These are phyloP conservation scores for Philaethria dido DNA, from an alignment of 2,888 invertebrate genomes.

Conservation along the genomic window DNA sequence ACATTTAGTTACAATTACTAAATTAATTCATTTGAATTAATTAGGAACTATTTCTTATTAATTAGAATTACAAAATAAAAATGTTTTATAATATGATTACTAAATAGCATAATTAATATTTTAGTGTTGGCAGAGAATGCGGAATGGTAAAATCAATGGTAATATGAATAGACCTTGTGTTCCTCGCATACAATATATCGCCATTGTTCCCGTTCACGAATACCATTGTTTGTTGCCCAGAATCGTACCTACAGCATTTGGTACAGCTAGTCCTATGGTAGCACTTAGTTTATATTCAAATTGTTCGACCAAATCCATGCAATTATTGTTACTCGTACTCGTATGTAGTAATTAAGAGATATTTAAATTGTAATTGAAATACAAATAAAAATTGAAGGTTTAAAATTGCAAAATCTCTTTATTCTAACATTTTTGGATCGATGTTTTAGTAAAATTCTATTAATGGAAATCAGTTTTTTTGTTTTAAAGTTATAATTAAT, in stretches of 20 bases:
- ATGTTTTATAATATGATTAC: neutral
- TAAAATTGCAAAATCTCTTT: too few relatives aligned
- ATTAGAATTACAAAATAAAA: neutral
- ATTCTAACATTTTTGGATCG: too few relatives aligned
- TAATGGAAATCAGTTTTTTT: neutral
- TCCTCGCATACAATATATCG: neutral
- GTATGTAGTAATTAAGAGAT: too few relatives aligned
- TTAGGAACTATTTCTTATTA: too few relatives aligned
- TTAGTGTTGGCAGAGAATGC: neutral
- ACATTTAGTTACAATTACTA: too few relatives aligned
- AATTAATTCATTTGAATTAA: too few relatives aligned
- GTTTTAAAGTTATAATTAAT: neutral
- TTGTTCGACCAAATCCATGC: constrained; percentile 50
- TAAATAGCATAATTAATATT: neutral
- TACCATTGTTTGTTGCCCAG: constrained; percentile 29
- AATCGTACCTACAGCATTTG: constrained; percentile 33
- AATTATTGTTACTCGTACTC: neutral
- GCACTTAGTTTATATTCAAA: constrained; percentile 69
- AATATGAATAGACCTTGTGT: neutral
- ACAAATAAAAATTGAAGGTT: too few relatives aligned
- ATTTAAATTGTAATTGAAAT: too few relatives aligned
- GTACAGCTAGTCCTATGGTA: constrained; percentile 39
- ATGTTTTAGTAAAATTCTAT: neutral
- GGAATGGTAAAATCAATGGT: neutral
- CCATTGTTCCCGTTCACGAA: constrained; percentile 21